Evolutionary conservation across 64 coral and sea anemone species (phyloP).

Genomic region (Porites lutea): DNA sequence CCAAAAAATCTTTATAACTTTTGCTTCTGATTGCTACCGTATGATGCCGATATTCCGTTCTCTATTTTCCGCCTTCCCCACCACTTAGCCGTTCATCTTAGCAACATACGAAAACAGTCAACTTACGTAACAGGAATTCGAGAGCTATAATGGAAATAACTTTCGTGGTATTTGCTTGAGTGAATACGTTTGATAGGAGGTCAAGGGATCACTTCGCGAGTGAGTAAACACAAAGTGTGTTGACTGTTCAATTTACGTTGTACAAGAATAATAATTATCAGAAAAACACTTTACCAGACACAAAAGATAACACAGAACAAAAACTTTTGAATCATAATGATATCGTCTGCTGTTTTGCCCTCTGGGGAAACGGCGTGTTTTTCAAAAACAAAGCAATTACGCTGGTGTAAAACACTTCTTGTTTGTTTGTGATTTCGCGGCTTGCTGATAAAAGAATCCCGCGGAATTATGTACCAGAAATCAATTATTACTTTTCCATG

Average conservation of each 20-base stretch:
- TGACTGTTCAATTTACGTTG: background rate
- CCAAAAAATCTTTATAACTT: too few species aligned
- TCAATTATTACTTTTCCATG: background rate
- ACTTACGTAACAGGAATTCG: background rate
- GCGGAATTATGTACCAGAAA: background rate
- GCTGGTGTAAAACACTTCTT: background rate
- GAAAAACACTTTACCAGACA: background rate
- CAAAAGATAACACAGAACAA: background rate
- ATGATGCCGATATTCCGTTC: too few species aligned
- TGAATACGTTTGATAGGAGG: constrained; percentile 12
- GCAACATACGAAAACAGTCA: background rate
- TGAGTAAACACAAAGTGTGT: background rate
- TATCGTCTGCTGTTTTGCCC: background rate
- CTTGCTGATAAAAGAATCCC: constrained; percentile 12
- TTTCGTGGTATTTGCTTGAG: background rate
- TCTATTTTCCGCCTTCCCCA: background rate
- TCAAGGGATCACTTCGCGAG: constrained; percentile 18
- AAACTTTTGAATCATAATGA: background rate
- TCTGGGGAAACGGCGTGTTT: constrained; percentile 18
- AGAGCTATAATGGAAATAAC: background rate
- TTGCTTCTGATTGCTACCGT: too few species aligned
- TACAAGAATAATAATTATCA: background rate
- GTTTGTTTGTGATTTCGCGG: background rate
- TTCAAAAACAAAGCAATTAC: background rate
- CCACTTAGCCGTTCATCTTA: background rate